A percentile compares a stretch with the other conserved stretches of the same genome.
Conservation (phyloP, 2,113 vertebrate species). For the Apeltes quadracus region DNA sequence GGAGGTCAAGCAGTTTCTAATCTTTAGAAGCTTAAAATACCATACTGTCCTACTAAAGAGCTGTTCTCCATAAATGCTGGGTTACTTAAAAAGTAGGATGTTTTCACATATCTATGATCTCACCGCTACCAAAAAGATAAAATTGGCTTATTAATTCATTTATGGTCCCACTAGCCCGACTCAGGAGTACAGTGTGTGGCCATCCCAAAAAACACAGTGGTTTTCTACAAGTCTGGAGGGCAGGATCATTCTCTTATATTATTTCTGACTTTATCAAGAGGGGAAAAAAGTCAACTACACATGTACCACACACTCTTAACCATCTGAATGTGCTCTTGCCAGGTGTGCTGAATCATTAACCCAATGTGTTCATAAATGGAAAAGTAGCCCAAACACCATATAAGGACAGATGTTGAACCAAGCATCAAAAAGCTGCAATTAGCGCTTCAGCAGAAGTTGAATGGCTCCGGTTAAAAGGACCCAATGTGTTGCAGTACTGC, state of each 20-base stretch:
- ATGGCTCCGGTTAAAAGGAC: neutral
- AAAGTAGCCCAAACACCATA: neutral
- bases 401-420: neutral
- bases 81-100: no score
- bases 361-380: neutral
- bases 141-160: neutral
- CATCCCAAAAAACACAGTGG: neutral
- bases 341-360: neutral
- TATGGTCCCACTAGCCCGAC: no score
- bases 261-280: neutral
- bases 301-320: neutral
- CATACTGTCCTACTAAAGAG: no score
- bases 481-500: neutral
- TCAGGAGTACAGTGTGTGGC: neutral
- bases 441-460: neutral
- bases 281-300: neutral
- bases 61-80: no score
- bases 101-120: neutral
- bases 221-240: neutral
- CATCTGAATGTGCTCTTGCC: neutral
- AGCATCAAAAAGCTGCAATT: neutral
- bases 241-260: neutral
- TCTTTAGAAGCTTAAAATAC: no score
- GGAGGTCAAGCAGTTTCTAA: no score
- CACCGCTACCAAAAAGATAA: neutral